These are phyloP conservation scores for Glyptemys insculpta DNA, from an alignment of 2,797 vertebrate genomes.

Conservation along the genomic window DNA sequence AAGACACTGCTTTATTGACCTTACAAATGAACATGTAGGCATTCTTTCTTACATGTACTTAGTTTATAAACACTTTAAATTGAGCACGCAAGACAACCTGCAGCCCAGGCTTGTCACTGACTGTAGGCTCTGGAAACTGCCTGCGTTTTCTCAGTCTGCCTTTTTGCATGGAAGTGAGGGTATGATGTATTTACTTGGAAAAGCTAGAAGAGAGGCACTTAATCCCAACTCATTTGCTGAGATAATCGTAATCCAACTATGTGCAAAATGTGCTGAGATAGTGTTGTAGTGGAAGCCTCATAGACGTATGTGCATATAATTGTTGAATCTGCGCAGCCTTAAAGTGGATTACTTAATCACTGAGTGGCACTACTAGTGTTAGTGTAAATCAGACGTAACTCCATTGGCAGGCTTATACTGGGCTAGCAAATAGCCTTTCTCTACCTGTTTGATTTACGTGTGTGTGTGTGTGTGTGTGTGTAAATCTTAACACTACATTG, in stretches of 20 bases:
- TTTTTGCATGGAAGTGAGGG: not conserved
- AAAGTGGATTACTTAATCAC: not conserved
- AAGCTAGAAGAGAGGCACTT: not conserved
- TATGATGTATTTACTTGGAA: not conserved
- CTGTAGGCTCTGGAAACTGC: not conserved
- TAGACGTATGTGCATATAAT: not conserved
- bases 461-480: not conserved
- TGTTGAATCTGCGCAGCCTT: not conserved
- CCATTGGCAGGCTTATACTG: not conserved
- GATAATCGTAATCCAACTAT: slow-evolving; percentile 22
- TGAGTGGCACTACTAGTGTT: not conserved
- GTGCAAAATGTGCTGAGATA: not conserved
- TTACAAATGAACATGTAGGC: not conserved
- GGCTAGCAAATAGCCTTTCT: slow-evolving; percentile 1
- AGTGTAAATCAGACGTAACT: slow-evolving; percentile 20
- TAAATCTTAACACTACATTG: not conserved
- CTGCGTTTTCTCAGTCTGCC: fast-evolving
- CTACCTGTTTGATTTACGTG: not conserved
- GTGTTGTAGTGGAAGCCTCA: not conserved
- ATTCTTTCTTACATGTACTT: not conserved
- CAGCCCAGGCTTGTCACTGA: not conserved
- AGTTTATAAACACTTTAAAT: not conserved
- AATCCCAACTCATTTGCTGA: not conserved
- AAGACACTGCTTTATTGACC: not conserved
- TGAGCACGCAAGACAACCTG: not conserved